Percentiles rank a stretch among this genome's conserved stretches.
phyloP scores from a whole-genome alignment of 2,888 invertebrate genomes.

The Lottia scabra region DNA sequence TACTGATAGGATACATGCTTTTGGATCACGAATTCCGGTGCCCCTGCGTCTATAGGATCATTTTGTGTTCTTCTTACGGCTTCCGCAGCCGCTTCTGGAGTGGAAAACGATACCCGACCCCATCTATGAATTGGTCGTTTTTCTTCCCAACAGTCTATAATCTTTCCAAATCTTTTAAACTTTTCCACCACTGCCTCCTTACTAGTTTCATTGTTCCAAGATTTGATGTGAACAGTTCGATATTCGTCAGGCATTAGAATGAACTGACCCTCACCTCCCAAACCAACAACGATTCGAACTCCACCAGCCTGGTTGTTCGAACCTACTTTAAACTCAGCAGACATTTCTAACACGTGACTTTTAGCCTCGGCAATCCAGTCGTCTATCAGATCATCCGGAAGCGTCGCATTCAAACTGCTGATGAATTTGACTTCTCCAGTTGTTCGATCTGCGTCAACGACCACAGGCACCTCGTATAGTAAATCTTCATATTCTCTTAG shows the following conservation, averaged over 20 bases:
- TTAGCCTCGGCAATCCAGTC: background rate
- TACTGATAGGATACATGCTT: constrained; percentile 25
- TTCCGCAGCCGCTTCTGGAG: constrained; percentile 19
- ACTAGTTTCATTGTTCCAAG: constrained; percentile 16
- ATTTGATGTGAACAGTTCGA: constrained; percentile 37
- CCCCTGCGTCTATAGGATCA: constrained; percentile 31
- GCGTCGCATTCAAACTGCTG: constrained; percentile 17
- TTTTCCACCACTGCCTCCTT: constrained; percentile 20
- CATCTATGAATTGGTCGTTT: constrained; percentile 31
- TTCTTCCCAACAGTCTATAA: constrained; percentile 30
- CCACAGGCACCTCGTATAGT: constrained; percentile 31
- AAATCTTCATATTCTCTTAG: constrained; percentile 36
- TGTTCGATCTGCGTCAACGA: constrained; percentile 45
- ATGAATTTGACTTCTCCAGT: constrained; percentile 43
- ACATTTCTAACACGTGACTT: constrained; percentile 10
- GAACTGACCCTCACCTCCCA: constrained; percentile 38
- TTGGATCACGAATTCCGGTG: constrained; percentile 21
- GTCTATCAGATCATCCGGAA: background rate
- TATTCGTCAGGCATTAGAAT: constrained; percentile 49
- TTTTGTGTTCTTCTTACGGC: constrained; percentile 30
- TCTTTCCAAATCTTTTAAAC: constrained; percentile 37
- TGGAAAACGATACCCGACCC: constrained; percentile 47
- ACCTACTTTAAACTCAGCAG: constrained; percentile 20
- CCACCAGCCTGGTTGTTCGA: constrained; percentile 31
- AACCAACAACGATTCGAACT: constrained; percentile 39